phyloP scores from a whole-genome alignment of 1,140 invertebrate species.

The Aphaenogaster ashmeadi region DNA sequence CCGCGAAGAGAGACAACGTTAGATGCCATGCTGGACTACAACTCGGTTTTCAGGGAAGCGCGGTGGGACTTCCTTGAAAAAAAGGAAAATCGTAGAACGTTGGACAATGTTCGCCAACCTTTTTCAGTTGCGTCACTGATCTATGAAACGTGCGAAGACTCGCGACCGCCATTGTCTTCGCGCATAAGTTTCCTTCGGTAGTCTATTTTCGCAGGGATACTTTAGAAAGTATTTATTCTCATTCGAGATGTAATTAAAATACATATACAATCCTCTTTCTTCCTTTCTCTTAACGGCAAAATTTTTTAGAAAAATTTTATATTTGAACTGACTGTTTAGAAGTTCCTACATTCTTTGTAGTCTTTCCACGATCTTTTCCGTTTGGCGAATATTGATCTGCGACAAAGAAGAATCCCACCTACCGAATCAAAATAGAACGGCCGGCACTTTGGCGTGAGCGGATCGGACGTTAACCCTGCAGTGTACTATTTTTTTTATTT shows the following conservation, averaged over 20 bases:
- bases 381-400: slow-evolving; percentile 18
- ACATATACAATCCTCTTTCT: background rate
- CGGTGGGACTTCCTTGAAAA: slow-evolving; percentile 24
- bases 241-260: background rate
- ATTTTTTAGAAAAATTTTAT: background rate
- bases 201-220: background rate
- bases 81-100: slow-evolving; percentile 29
- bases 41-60: slow-evolving; percentile 53
- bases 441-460: slow-evolving; percentile 42
- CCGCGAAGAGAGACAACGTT: background rate
- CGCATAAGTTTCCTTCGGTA: slow-evolving; percentile 3
- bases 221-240: slow-evolving; percentile 14
- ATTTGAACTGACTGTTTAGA: background rate
- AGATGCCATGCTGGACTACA: slow-evolving; percentile 67
- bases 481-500: slow-evolving; percentile 6
- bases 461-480: slow-evolving; percentile 11
- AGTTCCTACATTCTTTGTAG: background rate
- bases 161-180: slow-evolving; percentile 28
- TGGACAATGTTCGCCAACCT: slow-evolving; percentile 56
- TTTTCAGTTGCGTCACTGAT: slow-evolving; percentile 47
- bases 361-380: background rate
- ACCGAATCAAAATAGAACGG: slow-evolving; percentile 49
- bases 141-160: slow-evolving; percentile 46
- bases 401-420: slow-evolving; percentile 22
- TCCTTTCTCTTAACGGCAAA: background rate